Conservation (phyloP, 35 echinoderm and acorn worm genomes). For the Ophioderma brevispina region DNA sequence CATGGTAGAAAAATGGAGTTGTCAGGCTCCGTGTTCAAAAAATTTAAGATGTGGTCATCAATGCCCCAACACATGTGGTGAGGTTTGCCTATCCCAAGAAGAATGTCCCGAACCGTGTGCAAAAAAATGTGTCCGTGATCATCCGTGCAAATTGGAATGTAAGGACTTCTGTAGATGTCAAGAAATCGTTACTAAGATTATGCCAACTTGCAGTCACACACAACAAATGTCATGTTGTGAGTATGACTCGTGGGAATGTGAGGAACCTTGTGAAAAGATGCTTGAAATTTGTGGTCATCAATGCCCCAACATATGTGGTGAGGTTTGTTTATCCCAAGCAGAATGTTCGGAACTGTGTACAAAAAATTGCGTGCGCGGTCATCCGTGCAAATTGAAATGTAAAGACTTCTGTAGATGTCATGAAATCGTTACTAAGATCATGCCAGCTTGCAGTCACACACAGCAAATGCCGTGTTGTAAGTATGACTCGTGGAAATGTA, state of each 20-base stretch:
- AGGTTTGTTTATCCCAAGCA: not conserved
- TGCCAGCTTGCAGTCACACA: constrained; percentile 54
- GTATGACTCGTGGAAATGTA: constrained; percentile 29
- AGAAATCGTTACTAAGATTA: not conserved
- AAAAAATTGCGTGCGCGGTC: not conserved
- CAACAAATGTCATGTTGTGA: not conserved
- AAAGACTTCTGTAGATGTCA: not conserved
- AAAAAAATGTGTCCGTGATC: not conserved
- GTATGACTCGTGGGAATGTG: not conserved
- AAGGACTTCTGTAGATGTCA: not conserved
- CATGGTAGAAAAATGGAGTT: not conserved
- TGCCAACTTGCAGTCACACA: not conserved
- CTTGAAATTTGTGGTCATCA: not conserved
- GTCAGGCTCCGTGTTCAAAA: not conserved
- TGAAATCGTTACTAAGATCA: not conserved
- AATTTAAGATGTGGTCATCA: not conserved
- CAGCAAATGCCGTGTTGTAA: constrained; percentile 25
- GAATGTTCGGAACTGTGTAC: not conserved
- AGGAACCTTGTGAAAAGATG: not conserved
- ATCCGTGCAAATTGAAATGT: constrained; percentile 5
- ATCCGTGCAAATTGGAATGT: not conserved
- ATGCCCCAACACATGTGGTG: not conserved
- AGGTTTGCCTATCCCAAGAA: too few relatives aligned
- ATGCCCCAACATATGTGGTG: not conserved
- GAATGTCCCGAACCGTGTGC: not conserved